Conservation (phyloP, 2,797 vertebrate genomes). For the Euphonia xanthogaster region DNA sequence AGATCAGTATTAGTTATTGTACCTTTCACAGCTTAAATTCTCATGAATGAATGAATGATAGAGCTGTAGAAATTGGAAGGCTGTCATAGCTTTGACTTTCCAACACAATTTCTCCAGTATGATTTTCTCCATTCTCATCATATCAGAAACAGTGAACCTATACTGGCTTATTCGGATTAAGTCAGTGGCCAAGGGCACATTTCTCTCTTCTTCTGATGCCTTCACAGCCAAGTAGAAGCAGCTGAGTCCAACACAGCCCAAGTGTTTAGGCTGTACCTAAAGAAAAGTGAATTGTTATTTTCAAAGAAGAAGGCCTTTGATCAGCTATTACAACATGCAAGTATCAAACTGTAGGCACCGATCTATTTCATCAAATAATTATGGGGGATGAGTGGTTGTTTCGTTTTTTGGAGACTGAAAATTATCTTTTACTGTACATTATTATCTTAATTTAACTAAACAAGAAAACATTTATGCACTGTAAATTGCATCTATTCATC, state of each 20-base stretch:
- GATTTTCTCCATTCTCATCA: constrained; percentile 98
- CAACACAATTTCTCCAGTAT: constrained; percentile 91
- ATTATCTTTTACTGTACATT: not conserved
- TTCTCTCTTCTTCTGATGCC: constrained; percentile 89
- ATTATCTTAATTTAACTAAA: not conserved
- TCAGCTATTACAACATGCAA: not conserved
- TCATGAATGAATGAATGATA: constrained; percentile 84
- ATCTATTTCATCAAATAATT: not conserved
- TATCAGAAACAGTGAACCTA: constrained; percentile 91
- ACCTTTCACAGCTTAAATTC: constrained; percentile 86
- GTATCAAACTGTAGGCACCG: not conserved
- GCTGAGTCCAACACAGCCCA: constrained; percentile 93
- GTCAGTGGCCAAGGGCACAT: constrained; percentile 89
- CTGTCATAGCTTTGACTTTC: constrained; percentile 91
- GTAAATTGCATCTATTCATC: not conserved
- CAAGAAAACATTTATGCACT: not conserved
- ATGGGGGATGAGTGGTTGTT: fast-evolving
- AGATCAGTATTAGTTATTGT: not conserved
- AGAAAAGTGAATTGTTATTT: not conserved
- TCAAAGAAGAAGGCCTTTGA: not conserved
- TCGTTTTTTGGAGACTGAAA: not conserved
- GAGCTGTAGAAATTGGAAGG: constrained; percentile 88
- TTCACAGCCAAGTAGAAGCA: constrained; percentile 95
- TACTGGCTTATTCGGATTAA: constrained; percentile 95
- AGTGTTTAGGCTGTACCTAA: constrained; percentile 94